Evolutionary conservation across 2,113 vertebrate species (phyloP).

Genomic region (Thymallus thymallus): DNA sequence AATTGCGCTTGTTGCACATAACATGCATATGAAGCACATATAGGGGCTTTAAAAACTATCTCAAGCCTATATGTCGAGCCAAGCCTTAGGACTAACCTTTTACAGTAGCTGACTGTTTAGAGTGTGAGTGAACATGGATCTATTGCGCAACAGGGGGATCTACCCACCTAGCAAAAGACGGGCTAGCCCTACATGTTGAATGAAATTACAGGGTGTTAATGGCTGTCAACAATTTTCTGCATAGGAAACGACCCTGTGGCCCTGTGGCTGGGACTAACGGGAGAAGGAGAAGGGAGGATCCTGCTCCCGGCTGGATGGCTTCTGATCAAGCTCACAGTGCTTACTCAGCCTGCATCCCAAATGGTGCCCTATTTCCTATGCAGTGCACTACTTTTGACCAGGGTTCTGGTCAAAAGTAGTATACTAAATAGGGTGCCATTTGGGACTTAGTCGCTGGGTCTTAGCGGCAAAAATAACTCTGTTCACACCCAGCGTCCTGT

Average conservation of each 20-base stretch:
- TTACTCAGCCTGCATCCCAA: neutral
- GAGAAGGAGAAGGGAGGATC: neutral
- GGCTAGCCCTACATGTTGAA: slow-evolving; percentile 17
- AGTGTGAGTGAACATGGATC: neutral
- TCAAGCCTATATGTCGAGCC: neutral
- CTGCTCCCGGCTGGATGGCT: no score
- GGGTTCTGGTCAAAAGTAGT: no score
- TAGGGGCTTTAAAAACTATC: neutral
- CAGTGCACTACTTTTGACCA: no score
- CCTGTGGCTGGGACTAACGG: neutral
- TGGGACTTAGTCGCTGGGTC: no score
- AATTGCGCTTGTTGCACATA: neutral
- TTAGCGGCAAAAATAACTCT: slow-evolving; percentile 3
- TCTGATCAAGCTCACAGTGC: slow-evolving; percentile 17
- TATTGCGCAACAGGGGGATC: neutral
- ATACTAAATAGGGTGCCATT: no score
- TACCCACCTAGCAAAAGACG: neutral
- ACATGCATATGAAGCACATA: neutral
- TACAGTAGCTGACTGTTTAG: neutral
- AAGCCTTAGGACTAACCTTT: neutral
- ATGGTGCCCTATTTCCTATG: neutral
- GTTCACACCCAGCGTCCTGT: slow-evolving; percentile 23
- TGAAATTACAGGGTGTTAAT: slow-evolving; percentile 51
- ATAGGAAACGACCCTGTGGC: slow-evolving; percentile 25
- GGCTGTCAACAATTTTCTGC: slow-evolving; percentile 31